Conservation (phyloP, 2,113 vertebrate genomes). For the Psophia crepitans region DNA sequence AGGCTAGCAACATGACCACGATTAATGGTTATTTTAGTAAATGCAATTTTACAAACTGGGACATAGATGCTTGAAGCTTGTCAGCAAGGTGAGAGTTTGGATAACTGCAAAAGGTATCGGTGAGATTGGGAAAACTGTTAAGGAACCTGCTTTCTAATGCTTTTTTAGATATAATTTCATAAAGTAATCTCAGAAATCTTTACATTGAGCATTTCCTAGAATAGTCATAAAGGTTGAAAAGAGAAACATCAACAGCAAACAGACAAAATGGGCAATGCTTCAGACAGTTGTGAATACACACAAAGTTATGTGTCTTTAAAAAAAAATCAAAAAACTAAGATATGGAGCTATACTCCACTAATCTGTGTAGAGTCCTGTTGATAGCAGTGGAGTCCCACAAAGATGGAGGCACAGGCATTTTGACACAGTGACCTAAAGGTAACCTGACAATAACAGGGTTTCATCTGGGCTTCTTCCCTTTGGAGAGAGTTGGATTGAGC, state of each 20-base stretch:
- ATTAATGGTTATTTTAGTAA: constrained; percentile 3
- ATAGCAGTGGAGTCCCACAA: background rate
- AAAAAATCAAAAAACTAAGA: background rate
- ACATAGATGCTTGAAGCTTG: background rate
- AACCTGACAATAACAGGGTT: background rate
- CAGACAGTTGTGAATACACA: background rate
- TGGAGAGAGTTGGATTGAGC: background rate
- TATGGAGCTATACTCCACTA: background rate
- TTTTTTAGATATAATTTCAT: background rate
- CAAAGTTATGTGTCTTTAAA: background rate
- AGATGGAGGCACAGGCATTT: background rate
- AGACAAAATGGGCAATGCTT: background rate
- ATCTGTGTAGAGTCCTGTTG: background rate
- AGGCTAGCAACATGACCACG: background rate
- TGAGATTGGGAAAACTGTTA: background rate
- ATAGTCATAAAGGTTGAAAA: background rate
- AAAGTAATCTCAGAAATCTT: background rate
- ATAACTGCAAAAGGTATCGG: background rate
- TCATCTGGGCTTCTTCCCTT: background rate
- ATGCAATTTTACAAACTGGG: background rate
- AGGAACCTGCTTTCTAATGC: background rate
- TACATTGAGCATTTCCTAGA: background rate
- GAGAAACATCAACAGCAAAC: background rate
- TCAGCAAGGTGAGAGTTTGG: background rate
- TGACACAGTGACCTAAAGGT: background rate